A percentile compares a stretch with the other conserved stretches of the same genome.
These are phyloP conservation scores for Pseudachorutes palmiensis DNA, from an alignment of 1,140 invertebrate species.

Conservation along the genomic window DNA sequence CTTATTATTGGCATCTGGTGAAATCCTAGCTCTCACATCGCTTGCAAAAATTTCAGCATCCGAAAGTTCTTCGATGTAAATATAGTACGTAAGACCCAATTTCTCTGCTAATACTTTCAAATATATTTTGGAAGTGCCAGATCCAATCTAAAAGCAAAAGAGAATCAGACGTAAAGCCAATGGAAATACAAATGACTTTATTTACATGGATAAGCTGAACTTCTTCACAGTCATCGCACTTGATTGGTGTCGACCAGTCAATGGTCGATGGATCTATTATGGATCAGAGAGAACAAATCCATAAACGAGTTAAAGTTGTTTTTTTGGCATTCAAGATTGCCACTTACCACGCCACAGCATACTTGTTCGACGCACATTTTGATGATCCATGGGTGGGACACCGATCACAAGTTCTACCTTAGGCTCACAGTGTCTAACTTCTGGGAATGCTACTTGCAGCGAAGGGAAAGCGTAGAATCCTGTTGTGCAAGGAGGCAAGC, in stretches of 20 bases:
- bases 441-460: slow-evolving; percentile 15
- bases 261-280: slow-evolving; percentile 21
- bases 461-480: slow-evolving; percentile 20
- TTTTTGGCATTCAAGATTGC: too few relatives aligned
- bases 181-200: too few relatives aligned
- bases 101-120: slow-evolving; percentile 58
- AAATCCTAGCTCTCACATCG: slow-evolving; percentile 56
- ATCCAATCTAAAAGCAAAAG: too few relatives aligned
- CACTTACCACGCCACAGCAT: too few relatives aligned
- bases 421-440: not conserved
- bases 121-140: slow-evolving; percentile 50
- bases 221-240: slow-evolving; percentile 41
- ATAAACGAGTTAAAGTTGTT: slow-evolving; percentile 1
- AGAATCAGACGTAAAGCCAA: too few relatives aligned
- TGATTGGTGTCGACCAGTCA: slow-evolving; percentile 45
- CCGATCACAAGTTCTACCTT: not conserved
- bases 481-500: slow-evolving; percentile 12
- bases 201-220: slow-evolving; percentile 53
- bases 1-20: not conserved
- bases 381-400: not conserved
- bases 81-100: slow-evolving; percentile 46
- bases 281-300: not conserved
- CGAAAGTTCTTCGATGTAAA: slow-evolving; percentile 57
- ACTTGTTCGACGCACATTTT: too few relatives aligned
- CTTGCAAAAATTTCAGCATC: slow-evolving; percentile 59